Conservation (phyloP, 2,113 vertebrate genomes). For the Pygathrix nemaeus region DNA sequence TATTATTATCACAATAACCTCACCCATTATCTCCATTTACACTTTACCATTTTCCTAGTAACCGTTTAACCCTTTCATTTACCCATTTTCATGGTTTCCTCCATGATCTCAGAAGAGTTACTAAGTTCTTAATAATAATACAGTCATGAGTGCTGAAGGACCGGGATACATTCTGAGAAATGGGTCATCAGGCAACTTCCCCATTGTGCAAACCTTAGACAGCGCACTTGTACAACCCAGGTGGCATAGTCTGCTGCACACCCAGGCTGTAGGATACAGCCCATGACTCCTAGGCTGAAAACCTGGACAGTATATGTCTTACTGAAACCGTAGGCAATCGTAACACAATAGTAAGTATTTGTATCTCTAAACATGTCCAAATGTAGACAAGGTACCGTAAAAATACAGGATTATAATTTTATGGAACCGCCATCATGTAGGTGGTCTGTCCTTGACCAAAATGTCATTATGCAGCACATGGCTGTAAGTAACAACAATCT, state of each 20-base stretch:
- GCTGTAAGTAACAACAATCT: rapidly evolving
- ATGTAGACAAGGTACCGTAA: not conserved
- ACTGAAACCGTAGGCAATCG: not conserved
- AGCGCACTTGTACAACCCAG: not conserved
- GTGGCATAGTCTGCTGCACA: rapidly evolving
- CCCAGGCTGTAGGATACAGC: not conserved
- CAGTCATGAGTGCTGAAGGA: not conserved
- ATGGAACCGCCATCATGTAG: not conserved
- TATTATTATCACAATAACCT: not conserved
- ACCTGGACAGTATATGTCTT: not conserved
- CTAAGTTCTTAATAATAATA: not conserved
- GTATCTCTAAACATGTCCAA: not conserved
- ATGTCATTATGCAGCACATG: too few relatives aligned
- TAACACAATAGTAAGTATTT: not conserved
- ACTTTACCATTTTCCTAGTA: not conserved
- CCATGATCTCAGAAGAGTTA: not conserved
- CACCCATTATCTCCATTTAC: rapidly evolving
- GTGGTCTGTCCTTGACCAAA: not conserved
- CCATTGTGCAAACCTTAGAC: not conserved
- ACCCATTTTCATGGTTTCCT: too few relatives aligned
- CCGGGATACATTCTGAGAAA: not conserved
- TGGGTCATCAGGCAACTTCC: not conserved
- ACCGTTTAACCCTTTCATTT: too few relatives aligned
- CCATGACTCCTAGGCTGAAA: not conserved
- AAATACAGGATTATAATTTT: not conserved